Conservation (phyloP, 2,888 invertebrate genomes). For the Ormyrus pomaceus region DNA sequence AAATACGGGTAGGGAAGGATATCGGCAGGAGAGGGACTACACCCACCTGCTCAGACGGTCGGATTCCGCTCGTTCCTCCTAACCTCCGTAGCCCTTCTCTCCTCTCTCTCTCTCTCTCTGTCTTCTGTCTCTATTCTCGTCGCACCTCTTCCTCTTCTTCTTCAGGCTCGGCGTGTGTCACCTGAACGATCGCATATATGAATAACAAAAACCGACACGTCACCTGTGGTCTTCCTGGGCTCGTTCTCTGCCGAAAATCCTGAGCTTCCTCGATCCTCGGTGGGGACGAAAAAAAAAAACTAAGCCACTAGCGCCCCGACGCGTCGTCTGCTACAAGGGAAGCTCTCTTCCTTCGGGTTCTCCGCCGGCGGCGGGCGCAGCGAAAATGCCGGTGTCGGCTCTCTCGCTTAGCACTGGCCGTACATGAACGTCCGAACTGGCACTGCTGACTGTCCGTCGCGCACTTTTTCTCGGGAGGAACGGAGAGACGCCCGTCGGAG, state of each 20-base stretch:
- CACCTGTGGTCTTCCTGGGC: background rate
- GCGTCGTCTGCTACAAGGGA: constrained; percentile 46
- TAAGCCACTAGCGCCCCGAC: background rate
- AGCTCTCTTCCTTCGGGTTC: background rate
- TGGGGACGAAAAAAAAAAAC: background rate
- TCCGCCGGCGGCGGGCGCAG: constrained; percentile 1
- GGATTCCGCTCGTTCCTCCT: constrained; percentile 48
- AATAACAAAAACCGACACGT: constrained; percentile 24
- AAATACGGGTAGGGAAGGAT: background rate
- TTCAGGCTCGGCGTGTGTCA: constrained; percentile 53
- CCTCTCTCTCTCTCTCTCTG: constrained; percentile 16
- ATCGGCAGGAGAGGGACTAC: constrained; percentile 58
- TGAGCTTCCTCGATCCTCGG: background rate
- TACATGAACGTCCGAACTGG: too few species aligned
- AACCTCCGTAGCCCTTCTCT: constrained; percentile 27
- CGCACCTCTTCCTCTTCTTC: constrained; percentile 33
- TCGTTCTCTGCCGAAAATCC: background rate
- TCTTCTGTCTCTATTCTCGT: constrained; percentile 33
- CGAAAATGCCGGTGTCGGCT: background rate
- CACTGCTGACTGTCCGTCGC: too few species aligned
- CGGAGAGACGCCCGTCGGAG: too few species aligned
- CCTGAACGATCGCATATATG: constrained; percentile 55
- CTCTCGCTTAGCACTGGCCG: too few species aligned
- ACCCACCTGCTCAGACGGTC: constrained; percentile 68
- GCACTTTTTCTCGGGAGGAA: background rate